Conservation (phyloP, 2,113 vertebrate genomes). For the Misgurnus mizolepis region DNA sequence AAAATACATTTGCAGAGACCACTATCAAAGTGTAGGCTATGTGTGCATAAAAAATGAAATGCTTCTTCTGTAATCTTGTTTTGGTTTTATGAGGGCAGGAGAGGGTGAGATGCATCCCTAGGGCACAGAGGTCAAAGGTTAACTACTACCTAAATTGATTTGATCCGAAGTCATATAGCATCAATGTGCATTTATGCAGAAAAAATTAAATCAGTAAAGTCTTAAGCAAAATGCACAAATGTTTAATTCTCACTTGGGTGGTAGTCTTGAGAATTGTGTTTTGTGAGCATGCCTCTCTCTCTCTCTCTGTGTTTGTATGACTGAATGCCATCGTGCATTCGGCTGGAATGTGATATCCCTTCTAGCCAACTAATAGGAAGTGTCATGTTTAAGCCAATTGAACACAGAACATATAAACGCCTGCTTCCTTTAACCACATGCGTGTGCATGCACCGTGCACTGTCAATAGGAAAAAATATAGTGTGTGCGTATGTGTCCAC, state of each 20-base stretch:
- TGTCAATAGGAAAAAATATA: constrained; percentile 4
- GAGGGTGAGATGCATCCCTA: constrained; percentile 4
- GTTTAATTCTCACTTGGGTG: neutral
- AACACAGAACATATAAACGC: constrained; percentile 47
- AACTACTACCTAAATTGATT: constrained; percentile 23
- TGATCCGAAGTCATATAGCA: neutral
- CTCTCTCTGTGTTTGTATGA: neutral
- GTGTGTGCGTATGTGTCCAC: constrained; percentile 3
- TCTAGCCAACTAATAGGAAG: constrained; percentile 51
- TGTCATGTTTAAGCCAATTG: constrained; percentile 56
- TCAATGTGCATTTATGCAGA: constrained; percentile 25
- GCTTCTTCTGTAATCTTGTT: neutral
- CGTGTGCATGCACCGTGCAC: neutral
- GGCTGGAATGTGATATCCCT: constrained; percentile 64
- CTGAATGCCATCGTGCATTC: constrained; percentile 51
- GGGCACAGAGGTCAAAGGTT: constrained; percentile 30
- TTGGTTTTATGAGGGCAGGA: constrained; percentile 5
- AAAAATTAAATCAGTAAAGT: neutral
- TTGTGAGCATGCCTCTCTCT: neutral
- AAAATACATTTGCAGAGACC: neutral
- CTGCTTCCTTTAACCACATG: constrained; percentile 54
- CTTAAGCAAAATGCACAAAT: neutral
- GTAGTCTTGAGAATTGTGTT: neutral
- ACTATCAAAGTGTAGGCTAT: neutral
- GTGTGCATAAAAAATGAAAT: neutral